These are phyloP conservation scores for Chymomyza fuscimana DNA, from an alignment of 2,888 invertebrate species.

Conservation along the genomic window DNA sequence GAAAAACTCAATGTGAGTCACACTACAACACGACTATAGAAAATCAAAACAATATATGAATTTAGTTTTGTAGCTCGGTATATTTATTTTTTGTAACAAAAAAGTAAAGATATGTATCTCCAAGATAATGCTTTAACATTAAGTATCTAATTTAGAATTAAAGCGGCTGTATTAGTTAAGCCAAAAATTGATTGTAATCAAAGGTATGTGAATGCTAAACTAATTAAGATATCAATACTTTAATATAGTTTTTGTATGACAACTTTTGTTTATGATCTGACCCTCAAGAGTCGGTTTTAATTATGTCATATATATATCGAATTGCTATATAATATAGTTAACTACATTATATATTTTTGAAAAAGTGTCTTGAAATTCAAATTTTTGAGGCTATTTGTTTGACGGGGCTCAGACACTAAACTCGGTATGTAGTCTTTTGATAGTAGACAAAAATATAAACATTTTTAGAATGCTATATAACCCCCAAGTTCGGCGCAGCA, in stretches of 20 bases:
- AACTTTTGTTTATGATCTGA: background rate
- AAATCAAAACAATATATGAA: background rate
- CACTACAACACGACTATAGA: background rate
- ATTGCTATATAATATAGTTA: background rate
- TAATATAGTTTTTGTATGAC: background rate
- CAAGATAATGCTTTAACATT: background rate
- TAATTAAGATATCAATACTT: background rate
- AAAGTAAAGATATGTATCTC: background rate
- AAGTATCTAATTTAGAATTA: background rate
- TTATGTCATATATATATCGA: background rate
- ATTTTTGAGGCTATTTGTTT: too few species aligned
- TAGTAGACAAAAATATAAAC: too few species aligned
- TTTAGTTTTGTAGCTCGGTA: background rate
- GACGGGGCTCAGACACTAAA: too few species aligned
- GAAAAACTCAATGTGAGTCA: background rate
- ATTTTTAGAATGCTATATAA: too few species aligned
- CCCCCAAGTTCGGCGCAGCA: too few species aligned
- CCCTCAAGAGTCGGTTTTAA: background rate
- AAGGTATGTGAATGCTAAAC: background rate
- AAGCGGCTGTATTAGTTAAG: background rate
- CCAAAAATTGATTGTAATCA: background rate
- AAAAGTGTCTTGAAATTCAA: too few species aligned
- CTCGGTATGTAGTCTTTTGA: too few species aligned
- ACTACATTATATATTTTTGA: too few species aligned
- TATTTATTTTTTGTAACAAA: background rate